Evolutionary conservation across 1,140 invertebrate genomes (phyloP).

Genomic region (Zaprionus inermis): DNA sequence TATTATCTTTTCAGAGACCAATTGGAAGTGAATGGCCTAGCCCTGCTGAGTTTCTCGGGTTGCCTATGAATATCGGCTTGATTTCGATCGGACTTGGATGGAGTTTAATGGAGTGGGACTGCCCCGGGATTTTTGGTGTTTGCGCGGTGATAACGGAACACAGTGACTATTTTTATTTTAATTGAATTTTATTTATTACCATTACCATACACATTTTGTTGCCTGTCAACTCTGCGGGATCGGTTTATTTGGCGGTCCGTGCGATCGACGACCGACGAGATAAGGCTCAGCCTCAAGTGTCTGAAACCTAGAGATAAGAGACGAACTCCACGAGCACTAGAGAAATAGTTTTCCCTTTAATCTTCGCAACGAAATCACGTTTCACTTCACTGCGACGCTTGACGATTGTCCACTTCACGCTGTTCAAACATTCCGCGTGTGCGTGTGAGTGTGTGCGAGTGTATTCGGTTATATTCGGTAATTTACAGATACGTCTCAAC

Average conservation of each 20-base stretch:
- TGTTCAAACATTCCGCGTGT: neutral
- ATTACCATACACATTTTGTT: constrained; percentile 59
- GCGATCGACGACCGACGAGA: constrained; percentile 21
- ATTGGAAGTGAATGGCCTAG: neutral
- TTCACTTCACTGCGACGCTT: constrained; percentile 12
- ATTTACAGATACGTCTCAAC: constrained; percentile 19
- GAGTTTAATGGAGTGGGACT: neutral
- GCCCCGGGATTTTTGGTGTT: constrained; percentile 20
- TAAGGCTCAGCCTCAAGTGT: constrained; percentile 27
- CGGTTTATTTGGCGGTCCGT: constrained; percentile 17
- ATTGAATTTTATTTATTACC: constrained; percentile 68
- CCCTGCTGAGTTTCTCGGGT: neutral
- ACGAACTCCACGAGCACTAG: constrained; percentile 6
- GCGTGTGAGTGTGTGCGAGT: neutral
- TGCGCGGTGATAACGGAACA: constrained; percentile 46
- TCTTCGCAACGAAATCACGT: constrained; percentile 19
- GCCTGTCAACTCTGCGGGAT: constrained; percentile 1
- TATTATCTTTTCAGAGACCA: neutral
- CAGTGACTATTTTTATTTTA: constrained; percentile 60
- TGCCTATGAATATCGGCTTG: neutral
- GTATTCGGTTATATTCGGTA: neutral
- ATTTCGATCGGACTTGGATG: neutral
- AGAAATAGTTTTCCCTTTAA: constrained; percentile 21
- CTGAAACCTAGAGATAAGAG: constrained; percentile 3
- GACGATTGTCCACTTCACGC: constrained; percentile 12